Evolutionary conservation across 1,140 invertebrate species (phyloP).

Genomic region (Bursaphelenchus mucronatus): DNA sequence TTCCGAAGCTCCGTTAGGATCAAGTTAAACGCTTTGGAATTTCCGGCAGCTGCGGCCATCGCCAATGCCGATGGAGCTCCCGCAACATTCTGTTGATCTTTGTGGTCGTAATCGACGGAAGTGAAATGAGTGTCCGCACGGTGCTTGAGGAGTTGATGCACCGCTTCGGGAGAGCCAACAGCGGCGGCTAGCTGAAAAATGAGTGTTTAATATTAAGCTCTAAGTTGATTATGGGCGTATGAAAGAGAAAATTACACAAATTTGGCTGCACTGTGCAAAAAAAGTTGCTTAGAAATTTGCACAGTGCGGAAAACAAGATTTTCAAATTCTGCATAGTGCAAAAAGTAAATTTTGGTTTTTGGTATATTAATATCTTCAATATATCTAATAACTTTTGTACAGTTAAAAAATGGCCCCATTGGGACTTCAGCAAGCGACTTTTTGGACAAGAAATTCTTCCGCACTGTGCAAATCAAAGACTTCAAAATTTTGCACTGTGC

Average conservation of each 20-base stretch:
- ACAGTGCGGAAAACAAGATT: too few species aligned
- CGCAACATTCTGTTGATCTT: background rate
- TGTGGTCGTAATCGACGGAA: constrained; percentile 2
- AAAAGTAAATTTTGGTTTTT: too few species aligned
- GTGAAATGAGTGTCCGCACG: constrained; percentile 6
- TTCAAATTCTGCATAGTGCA: too few species aligned
- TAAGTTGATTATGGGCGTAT: background rate
- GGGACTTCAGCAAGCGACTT: background rate
- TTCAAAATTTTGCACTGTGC: too few species aligned
- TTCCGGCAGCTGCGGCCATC: background rate
- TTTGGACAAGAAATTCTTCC: background rate
- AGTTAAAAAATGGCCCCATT: background rate
- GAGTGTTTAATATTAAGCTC: background rate
- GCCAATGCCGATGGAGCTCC: constrained; percentile 5
- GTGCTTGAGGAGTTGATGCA: background rate
- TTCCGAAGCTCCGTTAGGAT: background rate
- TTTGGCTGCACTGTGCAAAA: too few species aligned
- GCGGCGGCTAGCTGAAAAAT: constrained; percentile 14
- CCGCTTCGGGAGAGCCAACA: background rate
- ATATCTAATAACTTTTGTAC: constrained; percentile 2
- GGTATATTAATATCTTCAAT: background rate
- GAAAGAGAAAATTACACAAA: too few species aligned
- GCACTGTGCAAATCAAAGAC: too few species aligned
- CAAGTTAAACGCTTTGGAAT: constrained; percentile 6
- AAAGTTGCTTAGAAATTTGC: too few species aligned